Percentiles rank a stretch among this genome's conserved stretches.
Conservation (phyloP, 2,888 invertebrate species). For the Linnaemya tessellans region DNA sequence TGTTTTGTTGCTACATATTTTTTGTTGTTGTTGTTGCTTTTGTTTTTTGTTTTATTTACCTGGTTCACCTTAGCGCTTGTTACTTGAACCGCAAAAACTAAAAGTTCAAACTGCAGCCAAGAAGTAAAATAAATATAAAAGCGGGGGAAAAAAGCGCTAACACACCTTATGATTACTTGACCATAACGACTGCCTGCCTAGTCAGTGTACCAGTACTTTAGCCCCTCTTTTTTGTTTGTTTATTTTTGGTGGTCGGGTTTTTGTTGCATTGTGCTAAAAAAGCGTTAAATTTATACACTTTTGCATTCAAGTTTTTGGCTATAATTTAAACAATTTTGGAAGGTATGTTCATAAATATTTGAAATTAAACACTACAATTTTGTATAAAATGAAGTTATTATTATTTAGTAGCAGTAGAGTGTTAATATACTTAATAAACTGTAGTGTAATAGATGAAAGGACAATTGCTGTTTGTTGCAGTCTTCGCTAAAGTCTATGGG, state of each 20-base stretch:
- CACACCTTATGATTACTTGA: constrained; percentile 67
- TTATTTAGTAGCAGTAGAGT: constrained; percentile 38
- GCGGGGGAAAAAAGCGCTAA: not conserved
- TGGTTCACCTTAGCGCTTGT: constrained; percentile 50
- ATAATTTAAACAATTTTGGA: constrained; percentile 41
- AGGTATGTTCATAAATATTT: constrained; percentile 53
- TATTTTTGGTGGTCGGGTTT: not conserved
- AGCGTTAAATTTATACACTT: constrained; percentile 66
- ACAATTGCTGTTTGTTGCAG: not conserved
- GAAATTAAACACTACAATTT: constrained; percentile 18
- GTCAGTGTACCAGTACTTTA: constrained; percentile 26
- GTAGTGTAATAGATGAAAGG: not conserved
- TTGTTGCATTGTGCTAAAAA: constrained; percentile 48
- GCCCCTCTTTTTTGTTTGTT: not conserved
- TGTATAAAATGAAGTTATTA: constrained; percentile 42
- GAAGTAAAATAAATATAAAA: constrained; percentile 22
- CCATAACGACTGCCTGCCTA: constrained; percentile 53
- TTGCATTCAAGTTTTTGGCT: constrained; percentile 40
- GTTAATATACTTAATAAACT: not conserved
- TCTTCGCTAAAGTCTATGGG: too few relatives aligned
- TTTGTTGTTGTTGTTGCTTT: not conserved
- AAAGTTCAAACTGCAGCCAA: constrained; percentile 52
- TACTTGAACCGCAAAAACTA: constrained; percentile 61
- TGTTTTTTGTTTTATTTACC: constrained; percentile 9
- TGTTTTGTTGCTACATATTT: not conserved